Conservation (phyloP, 2,797 vertebrate genomes). For the Australoheros facetus region DNA sequence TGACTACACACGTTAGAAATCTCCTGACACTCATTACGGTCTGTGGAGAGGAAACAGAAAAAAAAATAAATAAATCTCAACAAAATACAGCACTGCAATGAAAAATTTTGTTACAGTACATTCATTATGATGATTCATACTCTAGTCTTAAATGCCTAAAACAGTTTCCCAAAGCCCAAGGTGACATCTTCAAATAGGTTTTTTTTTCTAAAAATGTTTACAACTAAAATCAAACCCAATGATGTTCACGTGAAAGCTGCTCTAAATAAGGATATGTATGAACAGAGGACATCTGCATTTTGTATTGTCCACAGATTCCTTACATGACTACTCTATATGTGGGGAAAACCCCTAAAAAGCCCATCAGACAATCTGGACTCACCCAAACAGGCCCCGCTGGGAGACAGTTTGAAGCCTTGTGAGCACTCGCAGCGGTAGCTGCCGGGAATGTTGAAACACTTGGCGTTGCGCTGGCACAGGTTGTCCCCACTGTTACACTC, state of each 20-base stretch:
- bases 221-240: background rate
- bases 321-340: background rate
- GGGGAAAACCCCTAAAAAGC: background rate
- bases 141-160: background rate
- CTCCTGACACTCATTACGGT: constrained; percentile 92
- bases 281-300: background rate
- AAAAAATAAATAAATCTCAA: no score
- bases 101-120: background rate
- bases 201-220: background rate
- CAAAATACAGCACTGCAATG: background rate
- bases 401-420: constrained; percentile 89
- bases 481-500: constrained; percentile 91
- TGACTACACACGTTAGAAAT: constrained; percentile 93
- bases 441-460: constrained; percentile 93
- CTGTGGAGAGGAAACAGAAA: constrained; percentile 61
- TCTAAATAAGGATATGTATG: background rate
- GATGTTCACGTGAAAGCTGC: background rate
- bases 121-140: background rate
- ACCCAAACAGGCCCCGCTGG: constrained; percentile 91
- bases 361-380: constrained; percentile 67
- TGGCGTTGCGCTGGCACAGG: constrained; percentile 89
- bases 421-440: constrained; percentile 93
- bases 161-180: background rate
- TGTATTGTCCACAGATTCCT: background rate
- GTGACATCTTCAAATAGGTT: background rate